Base-by-base conservation (phyloP, 2,888 invertebrate genomes). In the Ophion ventricosus region DNA sequence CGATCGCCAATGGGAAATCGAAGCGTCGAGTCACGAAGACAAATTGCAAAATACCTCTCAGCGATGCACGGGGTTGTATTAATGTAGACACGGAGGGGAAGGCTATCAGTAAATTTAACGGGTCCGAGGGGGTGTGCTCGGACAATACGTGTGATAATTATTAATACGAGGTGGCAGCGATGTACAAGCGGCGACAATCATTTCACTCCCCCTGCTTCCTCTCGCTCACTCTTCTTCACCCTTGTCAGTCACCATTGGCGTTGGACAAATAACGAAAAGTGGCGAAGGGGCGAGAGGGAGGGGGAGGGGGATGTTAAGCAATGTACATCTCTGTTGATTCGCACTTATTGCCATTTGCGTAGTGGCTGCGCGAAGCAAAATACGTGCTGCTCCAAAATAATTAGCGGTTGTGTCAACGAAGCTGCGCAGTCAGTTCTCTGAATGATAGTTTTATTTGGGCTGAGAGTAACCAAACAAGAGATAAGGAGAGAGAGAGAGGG, bases 1-100 rank as follows among this genome's bases (percentile, higher is more conserved):
- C 61, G 61, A 79, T 76, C 85, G 67, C 40, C 35, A 67, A 70
- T 72, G 35, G 49, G 69, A 64, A 74, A 81, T 83, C 81, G 70
- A 87, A 89, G 75, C 85, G 89, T 87, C 87, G 89, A 91, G 91
- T 91, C 92, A 92, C 86, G 87, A 88, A 88, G 90, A 90, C 88
- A 91, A 91, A 91, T 92, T 92, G 91, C 88, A 85, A 86, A 75
- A 73, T n/a, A 61, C 54, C 17, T 49, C 61, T 70, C 72, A 56
- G n/a, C 25, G 10, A 35, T 29, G 29, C 66, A 17, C 14, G 35
- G 63, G 43, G 11, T 23, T 8, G 23, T 8, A 35, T 20, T 70
- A 69, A 64, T 64, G 35, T 73, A 76, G 57, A 23, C 56, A 61
- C 14, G 54, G 3, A 17, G 2, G 59, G 23, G 40, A 63, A 69